Conservation (phyloP, 2,888 invertebrate species). For the Caenorhabditis panamensis region DNA sequence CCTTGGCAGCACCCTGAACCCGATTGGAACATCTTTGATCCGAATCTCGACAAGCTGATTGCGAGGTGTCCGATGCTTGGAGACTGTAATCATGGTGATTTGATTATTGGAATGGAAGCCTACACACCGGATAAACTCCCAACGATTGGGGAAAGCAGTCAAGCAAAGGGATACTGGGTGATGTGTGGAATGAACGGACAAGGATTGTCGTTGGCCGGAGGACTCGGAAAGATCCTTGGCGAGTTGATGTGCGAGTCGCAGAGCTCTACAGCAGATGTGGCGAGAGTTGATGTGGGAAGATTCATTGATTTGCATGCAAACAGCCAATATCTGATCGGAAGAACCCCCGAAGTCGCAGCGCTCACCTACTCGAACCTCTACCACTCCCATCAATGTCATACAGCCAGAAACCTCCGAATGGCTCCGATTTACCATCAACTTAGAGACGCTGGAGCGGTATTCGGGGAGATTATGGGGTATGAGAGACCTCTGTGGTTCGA, state of each 20-base stretch:
- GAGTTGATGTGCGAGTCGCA: conserved; percentile 90
- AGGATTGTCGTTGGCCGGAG: conserved; percentile 95
- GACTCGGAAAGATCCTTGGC: conserved; percentile 90
- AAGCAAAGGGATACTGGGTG: conserved; percentile 91
- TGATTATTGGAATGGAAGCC: conserved; percentile 93
- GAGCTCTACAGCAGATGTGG: conserved; percentile 85
- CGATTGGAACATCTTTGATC: conserved; percentile 94
- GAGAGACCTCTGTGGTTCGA: conserved; percentile 95
- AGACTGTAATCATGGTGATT: conserved; percentile 87
- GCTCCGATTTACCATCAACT: conserved; percentile 95
- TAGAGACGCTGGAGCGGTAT: conserved; percentile 93
- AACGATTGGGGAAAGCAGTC: conserved; percentile 94
- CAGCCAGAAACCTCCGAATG: conserved; percentile 88
- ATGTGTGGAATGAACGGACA: conserved; percentile 97
- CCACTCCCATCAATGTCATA: conserved; percentile 89
- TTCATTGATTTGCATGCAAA: conserved; percentile 96
- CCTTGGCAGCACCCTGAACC: conserved; percentile 80
- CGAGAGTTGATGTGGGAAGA: conserved; percentile 91
- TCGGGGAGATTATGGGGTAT: conserved; percentile 98
- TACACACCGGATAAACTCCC: conserved; percentile 97
- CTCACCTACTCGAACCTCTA: conserved; percentile 83
- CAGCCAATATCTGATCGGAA: conserved; percentile 91
- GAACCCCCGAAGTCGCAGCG: conserved; percentile 91
- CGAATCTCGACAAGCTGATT: conserved; percentile 89
- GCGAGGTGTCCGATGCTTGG: conserved; percentile 89